Percentiles rank a stretch among this genome's conserved stretches.
Conservation (phyloP, 1,140 invertebrate species). For the Drosophila yakuba region DNA sequence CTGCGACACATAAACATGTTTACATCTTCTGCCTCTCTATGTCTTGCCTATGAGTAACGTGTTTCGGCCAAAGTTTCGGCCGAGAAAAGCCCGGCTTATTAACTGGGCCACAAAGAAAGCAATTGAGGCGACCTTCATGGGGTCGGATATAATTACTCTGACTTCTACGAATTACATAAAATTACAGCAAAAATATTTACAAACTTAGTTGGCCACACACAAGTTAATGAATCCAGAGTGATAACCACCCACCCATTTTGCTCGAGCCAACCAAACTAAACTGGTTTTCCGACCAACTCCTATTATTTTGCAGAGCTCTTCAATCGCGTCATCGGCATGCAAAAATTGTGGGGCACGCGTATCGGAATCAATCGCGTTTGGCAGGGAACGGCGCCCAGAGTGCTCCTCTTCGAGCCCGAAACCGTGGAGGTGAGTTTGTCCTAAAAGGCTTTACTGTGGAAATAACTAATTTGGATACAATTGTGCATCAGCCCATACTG, state of each 20-base stretch:
- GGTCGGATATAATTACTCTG: constrained; percentile 1
- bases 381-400: constrained; percentile 85
- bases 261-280: constrained; percentile 23
- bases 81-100: constrained; percentile 44
- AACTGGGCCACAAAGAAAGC: constrained; percentile 58
- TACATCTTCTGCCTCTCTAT: not conserved
- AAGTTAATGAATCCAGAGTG: not conserved
- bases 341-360: constrained; percentile 85
- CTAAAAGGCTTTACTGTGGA: not conserved
- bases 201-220: not conserved
- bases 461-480: not conserved
- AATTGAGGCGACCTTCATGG: constrained; percentile 58
- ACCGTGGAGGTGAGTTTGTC: constrained; percentile 83
- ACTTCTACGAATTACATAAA: not conserved
- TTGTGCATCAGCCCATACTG: constrained; percentile 86
- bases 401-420: constrained; percentile 85
- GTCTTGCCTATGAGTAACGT: constrained; percentile 60
- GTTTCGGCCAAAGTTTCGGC: constrained; percentile 8
- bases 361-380: constrained; percentile 86
- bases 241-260: constrained; percentile 42
- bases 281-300: constrained; percentile 48
- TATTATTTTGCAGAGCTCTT: constrained; percentile 85
- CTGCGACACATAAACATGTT: constrained; percentile 21
- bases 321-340: constrained; percentile 85
- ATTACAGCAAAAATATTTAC: too few relatives aligned